phyloP scores from a whole-genome alignment of 1,140 invertebrate genomes.

The Pentalonia nigronervosa region DNA sequence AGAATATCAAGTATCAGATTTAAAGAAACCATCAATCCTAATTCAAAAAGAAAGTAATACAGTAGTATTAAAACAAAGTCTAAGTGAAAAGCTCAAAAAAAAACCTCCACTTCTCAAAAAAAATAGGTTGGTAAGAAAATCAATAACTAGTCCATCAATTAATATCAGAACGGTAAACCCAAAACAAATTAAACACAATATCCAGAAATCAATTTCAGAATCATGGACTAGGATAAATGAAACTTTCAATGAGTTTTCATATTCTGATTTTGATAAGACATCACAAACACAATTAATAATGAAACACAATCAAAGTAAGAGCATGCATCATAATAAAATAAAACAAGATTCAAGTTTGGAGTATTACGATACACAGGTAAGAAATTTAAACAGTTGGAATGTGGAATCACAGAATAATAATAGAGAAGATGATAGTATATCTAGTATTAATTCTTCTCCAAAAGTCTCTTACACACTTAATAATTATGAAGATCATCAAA shows the following conservation, averaged over 20 bases:
- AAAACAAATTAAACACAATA: not conserved
- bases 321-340: not conserved
- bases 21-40: not conserved
- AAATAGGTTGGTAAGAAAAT: not conserved
- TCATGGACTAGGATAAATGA: not conserved
- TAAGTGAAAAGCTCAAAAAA: not conserved
- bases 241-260: not conserved
- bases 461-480: not conserved
- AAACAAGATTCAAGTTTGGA: not conserved
- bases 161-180: not conserved
- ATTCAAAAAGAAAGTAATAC: not conserved
- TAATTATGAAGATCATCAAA: not conserved
- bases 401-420: slow-evolving; percentile 2
- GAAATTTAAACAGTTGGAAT: not conserved
- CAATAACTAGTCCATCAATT: not conserved
- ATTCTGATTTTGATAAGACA: not conserved
- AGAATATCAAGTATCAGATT: no score
- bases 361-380: not conserved
- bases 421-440: not conserved
- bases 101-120: not conserved
- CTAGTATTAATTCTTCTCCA: not conserved
- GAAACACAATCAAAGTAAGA: not conserved
- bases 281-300: not conserved
- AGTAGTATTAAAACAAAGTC: not conserved
- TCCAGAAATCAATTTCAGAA: not conserved